These are phyloP conservation scores for Ciconia boyciana DNA, from an alignment of 2,113 vertebrate species.

Conservation along the genomic window DNA sequence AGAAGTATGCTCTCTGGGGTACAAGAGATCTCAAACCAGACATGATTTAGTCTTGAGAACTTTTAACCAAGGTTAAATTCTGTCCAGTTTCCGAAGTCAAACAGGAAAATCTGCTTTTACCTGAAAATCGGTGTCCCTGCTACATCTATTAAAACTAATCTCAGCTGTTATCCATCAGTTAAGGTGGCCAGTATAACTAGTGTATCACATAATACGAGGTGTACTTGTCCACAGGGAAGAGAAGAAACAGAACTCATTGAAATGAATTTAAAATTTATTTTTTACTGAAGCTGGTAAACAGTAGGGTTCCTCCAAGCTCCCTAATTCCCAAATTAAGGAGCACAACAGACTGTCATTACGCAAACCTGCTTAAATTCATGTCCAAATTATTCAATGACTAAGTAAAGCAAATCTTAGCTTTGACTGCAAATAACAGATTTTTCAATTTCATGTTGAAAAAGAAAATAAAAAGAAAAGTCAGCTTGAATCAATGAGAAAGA, in stretches of 20 bases:
- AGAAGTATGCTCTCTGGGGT: not conserved
- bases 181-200: not conserved
- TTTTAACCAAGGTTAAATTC: not conserved
- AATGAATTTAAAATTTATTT: not conserved
- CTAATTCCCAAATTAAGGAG: constrained; percentile 43
- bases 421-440: not conserved
- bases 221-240: not conserved
- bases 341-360: not conserved
- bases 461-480: not conserved
- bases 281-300: constrained; percentile 7
- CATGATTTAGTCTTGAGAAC: not conserved
- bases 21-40: not conserved
- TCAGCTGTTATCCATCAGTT: not conserved
- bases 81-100: not conserved
- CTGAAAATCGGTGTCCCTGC: not conserved
- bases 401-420: constrained; percentile 1
- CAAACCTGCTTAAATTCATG: constrained; percentile 2
- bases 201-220: not conserved
- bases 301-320: constrained; percentile 19
- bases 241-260: not conserved
- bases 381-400: not conserved
- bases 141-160: not conserved
- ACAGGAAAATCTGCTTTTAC: not conserved
- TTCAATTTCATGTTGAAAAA: not conserved
- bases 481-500: not conserved